Base-by-base conservation (phyloP, 2,113 vertebrate species). In the Archilochus colubris region DNA sequence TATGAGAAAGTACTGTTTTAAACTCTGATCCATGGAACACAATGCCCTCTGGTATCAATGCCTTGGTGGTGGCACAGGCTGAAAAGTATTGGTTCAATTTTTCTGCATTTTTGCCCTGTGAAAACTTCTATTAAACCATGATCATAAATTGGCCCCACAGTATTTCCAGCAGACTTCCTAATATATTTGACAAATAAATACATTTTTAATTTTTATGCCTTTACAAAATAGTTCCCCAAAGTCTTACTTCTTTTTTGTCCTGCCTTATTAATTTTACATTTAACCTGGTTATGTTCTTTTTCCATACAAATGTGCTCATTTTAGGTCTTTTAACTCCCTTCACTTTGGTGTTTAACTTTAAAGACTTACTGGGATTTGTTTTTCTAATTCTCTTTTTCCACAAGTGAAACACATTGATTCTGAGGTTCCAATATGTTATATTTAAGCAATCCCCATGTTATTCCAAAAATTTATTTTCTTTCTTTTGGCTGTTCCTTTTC, bases 61-160 rank as follows among this genome's bases (percentile, higher is more conserved):
- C 48, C 43, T 74, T 70, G 10, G 13, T 83, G 57, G 22, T 78
- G 61, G 86, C 0, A 0, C 48, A 74, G 43, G 68, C 59, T 83
- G 64, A 86, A 90, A 94, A 91, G 31, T 83, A 93, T 83, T 91
- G 73, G 38, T 81, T 92, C 86, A 67, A 89, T 91, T 92, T 95
- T 91, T 82, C 69, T 75, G n/a, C 28, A 53, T 85, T 94, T 91
- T 95, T 91, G 38, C 36, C 78, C 61, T 76, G 30, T 59, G 61
- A 95, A 91, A 92, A 48, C 40, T 68, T 31, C 23, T 82, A 31
- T 87, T 85, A 85, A 94, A 78, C 58, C 54, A 50, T 27, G 12
- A 87, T 20, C 18, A 59, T 75, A 33, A 62, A 24, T n/a, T 72
- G 74, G 48, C 43, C 53, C 36, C 81, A 82, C 38, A 91, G 74